These are phyloP conservation scores for Xanthia togata DNA, from an alignment of 2,888 invertebrate species.

Conservation along the genomic window DNA sequence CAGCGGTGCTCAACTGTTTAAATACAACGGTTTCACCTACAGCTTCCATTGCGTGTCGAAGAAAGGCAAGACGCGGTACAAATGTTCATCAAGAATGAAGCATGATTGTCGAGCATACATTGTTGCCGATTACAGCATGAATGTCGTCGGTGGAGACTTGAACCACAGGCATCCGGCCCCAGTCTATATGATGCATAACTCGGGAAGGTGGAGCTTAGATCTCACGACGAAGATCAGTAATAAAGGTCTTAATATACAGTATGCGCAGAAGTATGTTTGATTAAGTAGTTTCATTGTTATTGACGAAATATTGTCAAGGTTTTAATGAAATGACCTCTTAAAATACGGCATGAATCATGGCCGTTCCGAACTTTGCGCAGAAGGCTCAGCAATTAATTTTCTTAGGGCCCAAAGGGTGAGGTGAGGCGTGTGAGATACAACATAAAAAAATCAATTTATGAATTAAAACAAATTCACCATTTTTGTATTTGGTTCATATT, in stretches of 20 bases:
- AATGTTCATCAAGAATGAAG: slow-evolving; percentile 60
- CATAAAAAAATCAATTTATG: too few species aligned
- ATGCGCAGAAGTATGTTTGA: not conserved
- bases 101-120: slow-evolving; percentile 52
- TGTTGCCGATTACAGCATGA: slow-evolving; percentile 38
- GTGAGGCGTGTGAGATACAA: not conserved
- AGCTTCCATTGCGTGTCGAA: slow-evolving; percentile 51
- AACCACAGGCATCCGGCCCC: slow-evolving; percentile 47
- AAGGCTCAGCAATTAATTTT: not conserved
- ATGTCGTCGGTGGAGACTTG: slow-evolving; percentile 37
- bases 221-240: slow-evolving; percentile 10
- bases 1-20: slow-evolving; percentile 64
- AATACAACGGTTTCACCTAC: slow-evolving; percentile 65
- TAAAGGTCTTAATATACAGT: not conserved
- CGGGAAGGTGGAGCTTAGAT: slow-evolving; percentile 42
- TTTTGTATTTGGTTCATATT: too few species aligned
- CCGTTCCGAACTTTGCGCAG: not conserved
- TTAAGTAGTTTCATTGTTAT: not conserved
- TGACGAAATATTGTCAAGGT: not conserved
- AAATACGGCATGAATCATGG: not conserved
- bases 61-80: slow-evolving; percentile 47
- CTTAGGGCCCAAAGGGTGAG: too few species aligned
- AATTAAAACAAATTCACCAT: too few species aligned
- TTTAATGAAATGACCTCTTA: not conserved
- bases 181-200: slow-evolving; percentile 28